These are phyloP conservation scores for Arctocebus calabarensis DNA, from an alignment of 2,797 vertebrate species.

Conservation along the genomic window DNA sequence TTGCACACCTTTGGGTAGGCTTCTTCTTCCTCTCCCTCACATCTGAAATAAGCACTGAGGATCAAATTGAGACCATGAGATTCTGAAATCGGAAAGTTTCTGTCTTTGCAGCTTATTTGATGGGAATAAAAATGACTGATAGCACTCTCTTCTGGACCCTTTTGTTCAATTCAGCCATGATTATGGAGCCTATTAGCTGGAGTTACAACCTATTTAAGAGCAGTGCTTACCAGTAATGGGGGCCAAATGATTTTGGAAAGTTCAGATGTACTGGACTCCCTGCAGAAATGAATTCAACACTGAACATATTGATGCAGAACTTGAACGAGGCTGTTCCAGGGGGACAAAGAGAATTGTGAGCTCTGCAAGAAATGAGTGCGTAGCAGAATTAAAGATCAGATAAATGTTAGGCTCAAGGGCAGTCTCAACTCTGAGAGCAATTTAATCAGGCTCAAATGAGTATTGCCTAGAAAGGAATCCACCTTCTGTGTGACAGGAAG, in stretches of 20 bases:
- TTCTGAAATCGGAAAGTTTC: conserved; percentile 83
- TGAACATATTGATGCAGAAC: conserved; percentile 87
- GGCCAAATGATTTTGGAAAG: conserved; percentile 91
- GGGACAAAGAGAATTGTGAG: conserved; percentile 86
- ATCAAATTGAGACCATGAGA: conserved; percentile 78
- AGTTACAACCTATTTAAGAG: conserved; percentile 91
- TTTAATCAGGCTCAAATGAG: conserved; percentile 87
- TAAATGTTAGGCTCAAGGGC: conserved; percentile 87
- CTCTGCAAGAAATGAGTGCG: conserved; percentile 86
- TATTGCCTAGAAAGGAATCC: conserved; percentile 75
- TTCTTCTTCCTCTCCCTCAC: not conserved
- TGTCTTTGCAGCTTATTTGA: conserved; percentile 83
- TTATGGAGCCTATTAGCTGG: conserved; percentile 90
- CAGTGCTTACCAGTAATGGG: conserved; percentile 89
- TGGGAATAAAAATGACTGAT: conserved; percentile 89
- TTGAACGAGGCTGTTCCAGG: conserved; percentile 81
- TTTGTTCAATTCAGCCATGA: conserved; percentile 88
- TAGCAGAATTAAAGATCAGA: conserved; percentile 88
- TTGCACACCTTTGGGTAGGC: not conserved
- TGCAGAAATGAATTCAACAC: conserved; percentile 88
- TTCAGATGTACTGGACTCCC: conserved; percentile 89
- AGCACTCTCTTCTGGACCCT: conserved; percentile 84
- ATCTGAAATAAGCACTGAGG: conserved; percentile 43
- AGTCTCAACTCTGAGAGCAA: conserved; percentile 87
- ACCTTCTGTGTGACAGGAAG: conserved; percentile 77